Percentiles rank a stretch among this genome's conserved stretches.
phyloP scores from a whole-genome alignment of 2,797 vertebrate genomes.

The Pseudopleuronectes americanus region DNA sequence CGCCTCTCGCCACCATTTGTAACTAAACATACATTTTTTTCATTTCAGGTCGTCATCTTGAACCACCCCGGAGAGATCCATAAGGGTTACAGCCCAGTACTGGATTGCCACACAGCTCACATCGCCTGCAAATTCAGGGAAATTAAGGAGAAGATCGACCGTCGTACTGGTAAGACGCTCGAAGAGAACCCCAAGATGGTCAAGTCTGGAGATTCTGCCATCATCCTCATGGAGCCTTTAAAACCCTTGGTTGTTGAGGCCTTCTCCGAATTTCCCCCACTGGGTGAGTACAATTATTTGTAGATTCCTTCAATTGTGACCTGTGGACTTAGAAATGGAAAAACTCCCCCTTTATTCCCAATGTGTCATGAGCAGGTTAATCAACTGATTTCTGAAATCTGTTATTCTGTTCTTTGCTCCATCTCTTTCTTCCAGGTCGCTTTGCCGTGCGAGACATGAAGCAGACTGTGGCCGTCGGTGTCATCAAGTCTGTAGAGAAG shows the following conservation, averaged over 20 bases:
- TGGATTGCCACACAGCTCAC: constrained; percentile 87
- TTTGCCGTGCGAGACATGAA: constrained; percentile 87
- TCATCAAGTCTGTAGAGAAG: constrained; percentile 84
- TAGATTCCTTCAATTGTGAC: neutral
- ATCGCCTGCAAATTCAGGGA: constrained; percentile 87
- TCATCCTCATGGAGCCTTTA: constrained; percentile 82
- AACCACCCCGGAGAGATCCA: constrained; percentile 85
- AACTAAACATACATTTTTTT: neutral
- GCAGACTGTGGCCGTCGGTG: constrained; percentile 87
- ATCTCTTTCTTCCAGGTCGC: constrained; percentile 67
- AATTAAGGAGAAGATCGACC: constrained; percentile 88
- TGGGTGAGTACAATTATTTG: constrained; percentile 53
- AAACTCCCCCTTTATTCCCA: no score
- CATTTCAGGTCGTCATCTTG: constrained; percentile 84
- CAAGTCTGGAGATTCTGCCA: constrained; percentile 83
- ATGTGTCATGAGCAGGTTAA: no score
- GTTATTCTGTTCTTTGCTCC: neutral
- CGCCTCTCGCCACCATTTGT: neutral
- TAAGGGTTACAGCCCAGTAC: constrained; percentile 83
- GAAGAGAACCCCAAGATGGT: constrained; percentile 82
- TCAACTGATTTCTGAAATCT: neutral
- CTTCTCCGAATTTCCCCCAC: constrained; percentile 81
- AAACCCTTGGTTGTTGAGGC: constrained; percentile 86
- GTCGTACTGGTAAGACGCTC: constrained; percentile 85
- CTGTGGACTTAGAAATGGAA: no score